phyloP scores from a whole-genome alignment of 2,113 vertebrate genomes.

The Rhineura floridana region DNA sequence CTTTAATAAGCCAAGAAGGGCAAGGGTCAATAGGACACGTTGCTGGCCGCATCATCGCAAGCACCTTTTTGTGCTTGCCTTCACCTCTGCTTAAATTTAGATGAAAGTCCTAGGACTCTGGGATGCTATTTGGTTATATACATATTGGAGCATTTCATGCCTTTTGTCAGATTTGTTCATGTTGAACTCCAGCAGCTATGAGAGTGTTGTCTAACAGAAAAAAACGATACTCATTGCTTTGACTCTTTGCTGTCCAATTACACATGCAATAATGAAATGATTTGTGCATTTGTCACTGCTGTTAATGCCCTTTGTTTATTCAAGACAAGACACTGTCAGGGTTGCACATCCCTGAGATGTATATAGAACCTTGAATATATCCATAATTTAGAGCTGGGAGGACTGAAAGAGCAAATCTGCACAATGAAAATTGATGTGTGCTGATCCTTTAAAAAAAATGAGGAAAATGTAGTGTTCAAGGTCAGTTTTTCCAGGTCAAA shows the following conservation, averaged over 20 bases:
- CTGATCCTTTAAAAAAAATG: conserved; percentile 15
- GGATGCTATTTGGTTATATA: neutral
- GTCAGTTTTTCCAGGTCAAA: conserved; percentile 56
- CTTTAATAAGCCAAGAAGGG: too few relatives aligned
- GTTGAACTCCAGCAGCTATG: neutral
- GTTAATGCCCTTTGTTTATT: conserved; percentile 29
- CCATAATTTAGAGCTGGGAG: conserved; percentile 19
- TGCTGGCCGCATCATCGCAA: too few relatives aligned
- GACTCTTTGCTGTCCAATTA: conserved; percentile 15
- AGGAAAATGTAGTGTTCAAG: conserved; percentile 41
- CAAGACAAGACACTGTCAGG: neutral
- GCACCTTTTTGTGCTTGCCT: neutral
- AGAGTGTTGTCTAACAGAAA: neutral
- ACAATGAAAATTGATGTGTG: conserved; percentile 28
- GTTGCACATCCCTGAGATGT: neutral
- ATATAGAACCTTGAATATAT: conserved; percentile 30
- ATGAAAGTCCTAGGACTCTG: neutral
- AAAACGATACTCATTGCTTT: neutral
- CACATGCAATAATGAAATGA: conserved; percentile 11
- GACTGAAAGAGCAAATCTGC: conserved; percentile 24
- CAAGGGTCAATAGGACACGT: too few relatives aligned
- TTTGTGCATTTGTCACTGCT: conserved; percentile 18
- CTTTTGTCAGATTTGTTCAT: neutral
- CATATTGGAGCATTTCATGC: neutral
- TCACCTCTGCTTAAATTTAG: neutral